A percentile compares a stretch with the other conserved stretches of the same genome.
phyloP scores from a whole-genome alignment of 2,113 vertebrate genomes.

The Myrmecobius fasciatus region DNA sequence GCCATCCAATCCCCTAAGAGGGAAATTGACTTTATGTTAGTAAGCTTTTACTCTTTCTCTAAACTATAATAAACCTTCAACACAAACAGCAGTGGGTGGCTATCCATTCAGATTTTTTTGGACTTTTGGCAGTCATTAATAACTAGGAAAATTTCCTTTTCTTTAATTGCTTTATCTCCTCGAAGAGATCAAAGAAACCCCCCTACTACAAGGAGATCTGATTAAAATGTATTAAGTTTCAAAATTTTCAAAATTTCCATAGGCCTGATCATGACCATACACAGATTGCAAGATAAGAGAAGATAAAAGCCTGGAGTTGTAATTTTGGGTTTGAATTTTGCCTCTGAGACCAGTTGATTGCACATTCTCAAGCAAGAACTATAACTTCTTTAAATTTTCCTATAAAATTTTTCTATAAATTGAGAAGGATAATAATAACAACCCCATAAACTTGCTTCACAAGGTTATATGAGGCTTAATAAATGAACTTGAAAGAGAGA shows the following conservation, averaged over 20 bases:
- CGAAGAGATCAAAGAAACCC: constrained; percentile 12
- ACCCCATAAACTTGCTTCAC: not conserved
- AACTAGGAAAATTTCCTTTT: not conserved
- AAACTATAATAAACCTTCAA: not conserved
- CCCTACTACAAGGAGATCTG: not conserved
- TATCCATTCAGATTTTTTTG: not conserved
- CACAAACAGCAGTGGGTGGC: not conserved
- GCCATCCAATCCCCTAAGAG: not conserved
- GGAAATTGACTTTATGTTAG: not conserved
- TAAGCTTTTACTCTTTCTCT: not conserved
- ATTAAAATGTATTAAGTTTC: not conserved
- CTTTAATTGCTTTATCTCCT: not conserved
- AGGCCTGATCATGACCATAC: not conserved
- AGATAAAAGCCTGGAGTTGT: constrained; percentile 5
- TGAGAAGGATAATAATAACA: too few relatives aligned
- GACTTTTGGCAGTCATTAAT: not conserved
- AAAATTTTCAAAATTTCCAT: not conserved
- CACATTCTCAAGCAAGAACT: not conserved
- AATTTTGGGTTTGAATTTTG: not conserved
- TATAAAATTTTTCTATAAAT: too few relatives aligned
- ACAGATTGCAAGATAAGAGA: not conserved
- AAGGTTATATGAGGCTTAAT: not conserved
- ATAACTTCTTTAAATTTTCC: not conserved
- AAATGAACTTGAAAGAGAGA: not conserved
- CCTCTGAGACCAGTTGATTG: not conserved